Percentiles rank a stretch among this genome's conserved stretches.
Evolutionary conservation across 2,113 vertebrate genomes (phyloP).

Genomic region (Eleginops maclovinus): DNA sequence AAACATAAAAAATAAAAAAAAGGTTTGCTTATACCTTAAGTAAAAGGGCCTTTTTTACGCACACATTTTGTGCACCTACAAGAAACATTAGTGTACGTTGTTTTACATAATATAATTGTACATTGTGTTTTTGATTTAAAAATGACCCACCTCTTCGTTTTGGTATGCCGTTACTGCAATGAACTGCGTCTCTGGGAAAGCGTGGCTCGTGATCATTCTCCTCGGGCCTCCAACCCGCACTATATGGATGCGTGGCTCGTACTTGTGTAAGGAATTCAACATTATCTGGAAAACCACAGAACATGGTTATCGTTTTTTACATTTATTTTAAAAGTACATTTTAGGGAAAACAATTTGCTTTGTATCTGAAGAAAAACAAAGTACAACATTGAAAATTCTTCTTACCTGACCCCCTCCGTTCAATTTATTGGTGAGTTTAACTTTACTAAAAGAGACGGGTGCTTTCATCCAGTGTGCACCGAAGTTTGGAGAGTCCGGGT

Average conservation of each 20-base stretch:
- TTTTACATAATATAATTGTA: not conserved
- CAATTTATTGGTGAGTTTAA: slow-evolving; percentile 88
- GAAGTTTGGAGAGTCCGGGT: slow-evolving; percentile 87
- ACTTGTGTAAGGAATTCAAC: slow-evolving; percentile 88
- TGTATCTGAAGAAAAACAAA: not conserved
- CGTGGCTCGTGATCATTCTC: slow-evolving; percentile 86
- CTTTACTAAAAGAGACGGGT: slow-evolving; percentile 86
- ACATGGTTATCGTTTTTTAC: not conserved
- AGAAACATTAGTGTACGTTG: not conserved
- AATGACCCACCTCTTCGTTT: slow-evolving; percentile 83
- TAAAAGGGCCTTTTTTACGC: slow-evolving; percentile 43
- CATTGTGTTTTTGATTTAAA: not conserved
- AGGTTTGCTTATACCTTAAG: not conserved
- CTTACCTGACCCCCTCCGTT: slow-evolving; percentile 87
- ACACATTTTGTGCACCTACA: not conserved
- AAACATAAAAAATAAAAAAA: not conserved
- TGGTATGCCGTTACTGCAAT: slow-evolving; percentile 88
- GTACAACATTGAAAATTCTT: not conserved
- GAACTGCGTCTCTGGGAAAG: slow-evolving; percentile 86
- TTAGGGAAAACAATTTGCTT: not conserved
- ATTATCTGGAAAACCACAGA: slow-evolving; percentile 77
- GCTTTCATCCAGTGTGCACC: slow-evolving; percentile 89
- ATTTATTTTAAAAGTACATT: too few relatives aligned
- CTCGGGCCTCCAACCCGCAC: slow-evolving; percentile 85
- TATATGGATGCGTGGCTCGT: slow-evolving; percentile 87